Percentiles rank a stretch among this genome's conserved stretches.
Evolutionary conservation across 2,888 invertebrate genomes (phyloP).

Genomic region (Cheilosia impressa): DNA sequence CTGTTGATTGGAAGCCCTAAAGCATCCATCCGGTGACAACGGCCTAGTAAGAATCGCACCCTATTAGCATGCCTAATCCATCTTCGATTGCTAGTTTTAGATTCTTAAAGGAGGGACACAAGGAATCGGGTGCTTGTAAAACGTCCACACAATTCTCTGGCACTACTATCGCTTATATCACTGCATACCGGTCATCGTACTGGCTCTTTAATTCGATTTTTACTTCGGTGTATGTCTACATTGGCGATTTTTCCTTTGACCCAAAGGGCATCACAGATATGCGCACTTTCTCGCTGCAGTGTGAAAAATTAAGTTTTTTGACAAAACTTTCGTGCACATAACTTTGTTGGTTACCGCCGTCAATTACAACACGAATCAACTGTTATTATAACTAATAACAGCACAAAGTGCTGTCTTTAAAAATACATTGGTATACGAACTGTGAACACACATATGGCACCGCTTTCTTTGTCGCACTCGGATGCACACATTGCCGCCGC

Average conservation of each 20-base stretch:
- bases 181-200: not conserved
- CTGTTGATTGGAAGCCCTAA: too few species aligned
- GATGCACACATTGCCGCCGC: not conserved
- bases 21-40: too few species aligned
- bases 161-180: constrained; percentile 7
- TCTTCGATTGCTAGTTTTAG: too few species aligned
- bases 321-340: not conserved
- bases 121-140: too few species aligned
- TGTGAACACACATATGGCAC: constrained; percentile 7
- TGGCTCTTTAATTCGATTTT: constrained; percentile 4
- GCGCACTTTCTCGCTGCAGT: not conserved
- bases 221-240: not conserved
- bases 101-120: too few species aligned
- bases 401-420: constrained; percentile 3
- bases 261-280: constrained; percentile 9
- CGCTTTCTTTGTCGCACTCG: not conserved
- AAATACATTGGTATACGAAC: constrained; percentile 3
- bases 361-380: constrained; percentile 15
- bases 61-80: too few species aligned
- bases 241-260: not conserved
- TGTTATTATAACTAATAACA: not conserved
- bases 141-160: constrained; percentile 6
- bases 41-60: too few species aligned
- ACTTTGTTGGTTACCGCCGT: not conserved
- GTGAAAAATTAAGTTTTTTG: not conserved